Conservation (phyloP, 2,113 vertebrate genomes). For the Chionomys nivalis region DNA sequence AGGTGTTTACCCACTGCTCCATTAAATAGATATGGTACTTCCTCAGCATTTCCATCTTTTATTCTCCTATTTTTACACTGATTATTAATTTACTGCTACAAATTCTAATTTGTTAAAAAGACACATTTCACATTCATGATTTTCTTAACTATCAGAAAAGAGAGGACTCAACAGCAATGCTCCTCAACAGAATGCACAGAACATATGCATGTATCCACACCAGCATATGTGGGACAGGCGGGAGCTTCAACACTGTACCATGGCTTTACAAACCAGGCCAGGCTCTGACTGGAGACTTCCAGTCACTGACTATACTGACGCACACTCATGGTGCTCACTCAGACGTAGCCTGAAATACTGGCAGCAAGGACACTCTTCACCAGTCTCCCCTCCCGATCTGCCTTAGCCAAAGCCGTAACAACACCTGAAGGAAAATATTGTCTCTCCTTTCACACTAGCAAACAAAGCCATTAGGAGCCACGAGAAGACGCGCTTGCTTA, state of each 20-base stretch:
- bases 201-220: accelerated
- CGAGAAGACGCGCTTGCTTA: background rate
- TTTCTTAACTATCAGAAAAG: background rate
- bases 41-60: background rate
- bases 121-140: conserved; percentile 10
- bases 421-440: background rate
- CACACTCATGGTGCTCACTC: background rate
- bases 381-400: background rate
- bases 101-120: conserved; percentile 40
- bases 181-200: background rate
- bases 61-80: background rate
- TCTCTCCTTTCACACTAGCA: background rate
- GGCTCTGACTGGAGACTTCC: background rate
- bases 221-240: background rate
- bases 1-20: background rate
- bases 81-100: background rate
- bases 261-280: background rate
- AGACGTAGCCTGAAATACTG: background rate
- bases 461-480: background rate
- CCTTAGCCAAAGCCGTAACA: background rate
- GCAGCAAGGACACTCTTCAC: background rate
- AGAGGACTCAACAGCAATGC: background rate
- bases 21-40: conserved; percentile 24
- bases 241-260: background rate
- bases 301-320: background rate